Percentiles rank a stretch among this genome's conserved stretches.
Conservation (phyloP, 2,797 vertebrate species). For the Zonotrichia albicollis region DNA sequence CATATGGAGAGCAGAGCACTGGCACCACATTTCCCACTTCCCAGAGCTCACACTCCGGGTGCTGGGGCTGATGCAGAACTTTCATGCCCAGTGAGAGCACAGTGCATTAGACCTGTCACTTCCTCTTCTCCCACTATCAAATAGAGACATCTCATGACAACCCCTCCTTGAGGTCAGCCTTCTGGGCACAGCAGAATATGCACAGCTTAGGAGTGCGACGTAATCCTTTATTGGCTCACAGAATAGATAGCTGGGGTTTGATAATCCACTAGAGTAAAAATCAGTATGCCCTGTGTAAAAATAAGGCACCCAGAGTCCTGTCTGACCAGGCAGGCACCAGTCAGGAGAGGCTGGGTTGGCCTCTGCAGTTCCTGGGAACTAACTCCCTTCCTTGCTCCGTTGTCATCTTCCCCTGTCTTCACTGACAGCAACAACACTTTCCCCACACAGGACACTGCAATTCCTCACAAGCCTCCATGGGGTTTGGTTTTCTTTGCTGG, state of each 20-base stretch:
- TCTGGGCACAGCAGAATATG: neutral
- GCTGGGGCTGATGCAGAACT: neutral
- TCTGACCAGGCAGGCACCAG: neutral
- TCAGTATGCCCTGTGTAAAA: too few relatives aligned
- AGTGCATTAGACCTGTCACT: neutral
- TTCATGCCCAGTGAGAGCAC: fast-evolving
- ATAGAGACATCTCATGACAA: neutral
- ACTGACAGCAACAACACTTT: fast-evolving
- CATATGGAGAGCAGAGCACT: slow-evolving; percentile 3
- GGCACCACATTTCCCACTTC: neutral
- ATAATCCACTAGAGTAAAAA: neutral
- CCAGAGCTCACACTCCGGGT: neutral
- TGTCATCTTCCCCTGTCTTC: neutral
- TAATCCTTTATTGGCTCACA: neutral
- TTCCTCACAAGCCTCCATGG: neutral
- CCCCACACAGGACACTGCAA: neutral
- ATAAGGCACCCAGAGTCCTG: neutral
- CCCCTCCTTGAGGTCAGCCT: neutral
- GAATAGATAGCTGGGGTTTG: neutral
- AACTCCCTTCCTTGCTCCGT: neutral
- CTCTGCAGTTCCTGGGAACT: neutral
- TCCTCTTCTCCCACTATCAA: neutral
- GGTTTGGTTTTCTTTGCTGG: neutral
- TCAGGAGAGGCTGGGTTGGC: neutral
- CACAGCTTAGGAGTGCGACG: neutral